These are phyloP conservation scores for Megalurothrips usitatus DNA, from an alignment of 2,888 invertebrate species.

Conservation along the genomic window DNA sequence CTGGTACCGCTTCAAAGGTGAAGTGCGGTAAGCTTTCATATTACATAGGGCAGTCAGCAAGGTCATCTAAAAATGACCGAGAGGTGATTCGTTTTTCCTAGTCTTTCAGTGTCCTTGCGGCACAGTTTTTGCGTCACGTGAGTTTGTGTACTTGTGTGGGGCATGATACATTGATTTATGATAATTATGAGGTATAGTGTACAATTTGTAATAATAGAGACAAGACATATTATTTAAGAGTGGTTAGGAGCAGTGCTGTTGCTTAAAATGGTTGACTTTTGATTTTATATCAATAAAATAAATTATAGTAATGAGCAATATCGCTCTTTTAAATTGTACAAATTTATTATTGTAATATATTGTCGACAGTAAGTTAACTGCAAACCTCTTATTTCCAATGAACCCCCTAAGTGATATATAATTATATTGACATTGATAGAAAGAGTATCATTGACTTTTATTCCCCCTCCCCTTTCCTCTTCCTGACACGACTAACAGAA, in stretches of 20 bases:
- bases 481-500: too few relatives aligned
- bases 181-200: not conserved
- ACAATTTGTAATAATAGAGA: slow-evolving; percentile 2
- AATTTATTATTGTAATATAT: not conserved
- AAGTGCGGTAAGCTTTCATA: too few relatives aligned
- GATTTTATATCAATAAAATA: not conserved
- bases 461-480: not conserved
- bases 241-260: not conserved
- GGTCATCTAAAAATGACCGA: not conserved
- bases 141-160: not conserved
- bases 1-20: too few relatives aligned
- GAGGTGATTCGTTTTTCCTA: slow-evolving; percentile 2
- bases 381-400: not conserved
- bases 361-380: not conserved
- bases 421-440: not conserved
- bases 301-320: not conserved
- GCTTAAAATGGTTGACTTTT: not conserved
- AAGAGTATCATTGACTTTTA: not conserved
- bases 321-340: not conserved
- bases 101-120: slow-evolving; percentile 1
- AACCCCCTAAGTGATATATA: slow-evolving; percentile 14
- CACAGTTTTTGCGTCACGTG: not conserved
- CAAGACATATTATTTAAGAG: not conserved
- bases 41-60: not conserved
- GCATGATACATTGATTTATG: not conserved